Evolutionary conservation across 2,797 vertebrate species (phyloP).

Genomic region (Poeciliopsis infans): DNA sequence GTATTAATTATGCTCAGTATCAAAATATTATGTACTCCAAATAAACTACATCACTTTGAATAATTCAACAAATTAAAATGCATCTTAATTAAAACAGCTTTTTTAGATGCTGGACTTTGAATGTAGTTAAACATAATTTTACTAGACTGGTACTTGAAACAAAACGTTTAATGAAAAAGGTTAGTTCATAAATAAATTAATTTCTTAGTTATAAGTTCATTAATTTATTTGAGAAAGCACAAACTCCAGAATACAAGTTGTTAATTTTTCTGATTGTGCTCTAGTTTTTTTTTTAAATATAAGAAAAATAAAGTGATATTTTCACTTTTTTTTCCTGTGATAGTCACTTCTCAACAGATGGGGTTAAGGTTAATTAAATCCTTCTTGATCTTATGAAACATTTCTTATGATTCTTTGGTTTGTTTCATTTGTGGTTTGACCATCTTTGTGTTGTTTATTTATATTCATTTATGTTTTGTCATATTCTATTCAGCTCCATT

Average conservation of each 20-base stretch:
- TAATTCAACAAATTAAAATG: slow-evolving; percentile 38
- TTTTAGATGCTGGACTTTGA: background rate
- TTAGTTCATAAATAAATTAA: background rate
- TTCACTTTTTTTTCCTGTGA: background rate
- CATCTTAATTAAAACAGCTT: slow-evolving; percentile 1
- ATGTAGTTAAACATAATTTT: background rate
- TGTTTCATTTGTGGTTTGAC: background rate
- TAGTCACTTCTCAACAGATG: background rate
- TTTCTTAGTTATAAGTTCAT: background rate
- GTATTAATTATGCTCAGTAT: slow-evolving; percentile 51
- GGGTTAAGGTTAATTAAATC: background rate
- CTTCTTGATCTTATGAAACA: background rate
- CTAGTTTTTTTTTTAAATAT: background rate
- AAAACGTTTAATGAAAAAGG: background rate
- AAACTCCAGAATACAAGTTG: background rate
- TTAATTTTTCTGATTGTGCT: background rate
- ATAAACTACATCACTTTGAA: slow-evolving; percentile 41
- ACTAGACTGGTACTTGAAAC: background rate
- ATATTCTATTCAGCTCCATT: background rate
- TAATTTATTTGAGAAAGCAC: background rate
- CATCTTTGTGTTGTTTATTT: background rate
- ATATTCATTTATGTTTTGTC: background rate
- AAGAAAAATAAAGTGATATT: background rate
- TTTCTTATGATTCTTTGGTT: background rate
- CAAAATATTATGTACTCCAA: slow-evolving; percentile 37